Evolutionary conservation across 1,140 invertebrate species (phyloP).

Genomic region (Scaptodrosophila lebanonensis): DNA sequence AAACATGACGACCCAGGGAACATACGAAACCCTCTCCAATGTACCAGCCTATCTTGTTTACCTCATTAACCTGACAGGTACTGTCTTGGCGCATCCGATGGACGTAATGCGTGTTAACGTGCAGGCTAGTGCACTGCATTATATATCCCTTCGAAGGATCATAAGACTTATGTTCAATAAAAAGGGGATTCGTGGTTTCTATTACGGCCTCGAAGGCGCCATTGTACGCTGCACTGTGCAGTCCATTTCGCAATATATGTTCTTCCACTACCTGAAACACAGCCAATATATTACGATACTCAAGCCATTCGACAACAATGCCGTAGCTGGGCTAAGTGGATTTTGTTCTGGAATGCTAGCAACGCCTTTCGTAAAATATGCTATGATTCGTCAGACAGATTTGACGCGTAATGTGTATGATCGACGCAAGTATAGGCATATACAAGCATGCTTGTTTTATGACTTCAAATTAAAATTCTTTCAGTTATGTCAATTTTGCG

Average conservation of each 20-base stretch:
- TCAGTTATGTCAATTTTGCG: slow-evolving; percentile 10
- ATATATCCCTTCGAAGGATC: not conserved
- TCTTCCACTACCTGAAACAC: slow-evolving; percentile 6
- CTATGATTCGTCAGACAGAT: slow-evolving; percentile 26
- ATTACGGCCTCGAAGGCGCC: slow-evolving; percentile 5
- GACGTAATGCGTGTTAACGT: slow-evolving; percentile 31
- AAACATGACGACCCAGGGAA: no score
- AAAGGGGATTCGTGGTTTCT: slow-evolving; percentile 15
- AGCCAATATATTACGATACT: not conserved
- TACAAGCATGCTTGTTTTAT: not conserved
- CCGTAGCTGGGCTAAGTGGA: slow-evolving; percentile 1
- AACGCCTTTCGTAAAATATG: slow-evolving; percentile 27
- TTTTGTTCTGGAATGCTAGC: slow-evolving; percentile 12
- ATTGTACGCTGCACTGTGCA: not conserved
- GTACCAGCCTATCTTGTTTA: slow-evolving; percentile 4
- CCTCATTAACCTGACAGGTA: slow-evolving; percentile 10
- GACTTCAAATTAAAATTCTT: not conserved
- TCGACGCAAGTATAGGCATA: slow-evolving; percentile 23
- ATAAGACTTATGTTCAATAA: slow-evolving; percentile 2
- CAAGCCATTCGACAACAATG: not conserved
- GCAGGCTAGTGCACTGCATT: slow-evolving; percentile 12
- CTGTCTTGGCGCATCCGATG: slow-evolving; percentile 23
- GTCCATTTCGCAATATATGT: not conserved
- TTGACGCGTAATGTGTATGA: slow-evolving; percentile 2
- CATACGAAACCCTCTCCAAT: no score